Percentiles rank a stretch among this genome's conserved stretches.
phyloP scores from a whole-genome alignment of 2,888 invertebrate genomes.

The Sclerodermus sp. region DNA sequence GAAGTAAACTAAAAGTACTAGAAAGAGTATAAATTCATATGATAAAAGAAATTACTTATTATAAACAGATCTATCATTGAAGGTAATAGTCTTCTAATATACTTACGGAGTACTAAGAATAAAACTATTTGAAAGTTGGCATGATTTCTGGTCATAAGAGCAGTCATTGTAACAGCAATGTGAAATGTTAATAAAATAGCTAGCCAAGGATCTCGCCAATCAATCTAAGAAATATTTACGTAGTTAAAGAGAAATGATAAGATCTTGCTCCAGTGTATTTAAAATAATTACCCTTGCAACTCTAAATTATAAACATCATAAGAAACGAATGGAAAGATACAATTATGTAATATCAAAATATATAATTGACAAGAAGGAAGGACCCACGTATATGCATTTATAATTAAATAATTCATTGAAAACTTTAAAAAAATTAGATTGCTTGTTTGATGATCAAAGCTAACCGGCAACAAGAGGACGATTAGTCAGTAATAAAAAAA shows the following conservation, averaged over 20 bases:
- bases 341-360: no score
- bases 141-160: slow-evolving; percentile 80
- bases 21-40: background rate
- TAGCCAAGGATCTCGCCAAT: slow-evolving; percentile 88
- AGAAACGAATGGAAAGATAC: no score
- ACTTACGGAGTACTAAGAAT: slow-evolving; percentile 80
- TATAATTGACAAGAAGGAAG: no score
- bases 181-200: slow-evolving; percentile 77
- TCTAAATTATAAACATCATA: no score
- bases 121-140: slow-evolving; percentile 84
- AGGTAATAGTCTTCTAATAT: slow-evolving; percentile 15
- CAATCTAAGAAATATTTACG: slow-evolving; percentile 65
- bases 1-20: slow-evolving; percentile 84
- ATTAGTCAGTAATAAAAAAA: no score
- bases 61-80: slow-evolving; percentile 3
- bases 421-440: no score
- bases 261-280: background rate
- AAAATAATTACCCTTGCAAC: no score
- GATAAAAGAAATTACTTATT: slow-evolving; percentile 4
- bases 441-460: no score
- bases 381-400: no score
- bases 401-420: no score
- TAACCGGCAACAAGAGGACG: no score
- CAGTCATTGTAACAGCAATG: slow-evolving; percentile 74
- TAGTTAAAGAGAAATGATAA: background rate